Conservation (phyloP, 1,140 invertebrate species). For the Neelides sp. region DNA sequence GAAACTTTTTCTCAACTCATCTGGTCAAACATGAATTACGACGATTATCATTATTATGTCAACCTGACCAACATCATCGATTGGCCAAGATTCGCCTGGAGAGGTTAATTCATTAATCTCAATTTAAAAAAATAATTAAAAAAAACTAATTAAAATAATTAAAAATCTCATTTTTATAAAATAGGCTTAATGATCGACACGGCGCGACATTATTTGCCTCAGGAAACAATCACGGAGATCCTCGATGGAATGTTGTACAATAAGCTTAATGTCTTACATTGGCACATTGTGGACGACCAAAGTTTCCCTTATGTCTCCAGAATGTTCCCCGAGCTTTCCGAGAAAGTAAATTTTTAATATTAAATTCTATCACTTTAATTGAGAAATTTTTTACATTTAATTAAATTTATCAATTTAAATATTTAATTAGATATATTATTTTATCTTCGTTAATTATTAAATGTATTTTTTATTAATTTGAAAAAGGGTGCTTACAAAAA, state of each 20-base stretch:
- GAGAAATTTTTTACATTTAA: background rate
- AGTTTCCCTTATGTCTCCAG: constrained; percentile 20
- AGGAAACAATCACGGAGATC: constrained; percentile 36
- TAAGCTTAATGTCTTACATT: constrained; percentile 52
- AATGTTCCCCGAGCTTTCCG: constrained; percentile 19
- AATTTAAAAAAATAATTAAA: too few relatives aligned
- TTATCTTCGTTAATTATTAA: background rate
- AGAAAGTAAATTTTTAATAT: constrained; percentile 14
- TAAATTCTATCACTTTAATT: background rate
- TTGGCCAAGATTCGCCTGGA: constrained; percentile 40
- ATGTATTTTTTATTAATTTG: background rate
- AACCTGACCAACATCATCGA: constrained; percentile 39
- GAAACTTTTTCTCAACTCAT: constrained; percentile 30
- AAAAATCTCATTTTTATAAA: too few relatives aligned
- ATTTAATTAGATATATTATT: background rate
- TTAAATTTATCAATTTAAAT: background rate
- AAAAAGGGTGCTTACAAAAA: constrained; percentile 53
- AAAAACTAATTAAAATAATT: too few relatives aligned
- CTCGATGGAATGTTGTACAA: constrained; percentile 44
- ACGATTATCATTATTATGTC: constrained; percentile 32
- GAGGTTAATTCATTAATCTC: too few relatives aligned
- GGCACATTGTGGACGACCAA: constrained; percentile 49
- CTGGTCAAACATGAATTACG: constrained; percentile 1
- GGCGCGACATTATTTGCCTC: constrained; percentile 40
- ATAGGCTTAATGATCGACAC: constrained; percentile 45